Base-by-base conservation (phyloP, 2,888 invertebrate species). In the Ptilodon capucinus region DNA sequence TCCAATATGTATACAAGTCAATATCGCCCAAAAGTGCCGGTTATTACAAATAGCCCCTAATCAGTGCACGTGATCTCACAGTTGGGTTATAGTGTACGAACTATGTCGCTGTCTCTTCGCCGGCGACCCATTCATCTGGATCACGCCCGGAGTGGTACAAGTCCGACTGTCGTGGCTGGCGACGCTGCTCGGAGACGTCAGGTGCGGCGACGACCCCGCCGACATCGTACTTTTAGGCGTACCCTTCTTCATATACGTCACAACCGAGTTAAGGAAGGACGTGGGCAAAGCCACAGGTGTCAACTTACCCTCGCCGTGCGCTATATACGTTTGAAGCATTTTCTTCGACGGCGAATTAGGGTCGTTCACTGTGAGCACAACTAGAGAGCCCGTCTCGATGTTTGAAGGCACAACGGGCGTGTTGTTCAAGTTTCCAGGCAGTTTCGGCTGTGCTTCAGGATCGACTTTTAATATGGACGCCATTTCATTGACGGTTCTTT, bases 311-410 rank as follows among this genome's bases (percentile, higher is more conserved):
- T 74, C 76, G 0, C 78, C 83, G 3, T 81, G 73, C 0, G 89
- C 82, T 42, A 90, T 83, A 51, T 90, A 91, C 0, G 90, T 90
- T 44, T 91, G 91, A 1, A 90, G 59, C 81, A 89, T 87, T 49
- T 89, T 88, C 57, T 87, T 87, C 0, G 86, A 70, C 0, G 91
- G 86, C 0, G 84, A 81, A 19, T 76, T 73, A 0, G 91, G 90
- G 54, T 90, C 89, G 40, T 86, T 79, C 0, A 89, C 88, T 0
- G 89, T 83, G 1, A 91, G 54, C 0, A 90, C 87, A 0, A 91
- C 90, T 32, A 91, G 55, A 0, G 91, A 91, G 0, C 90, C 91
- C 0, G 69, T 73, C 48, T 89, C 86, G 0, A 90, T 85, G 48
- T 90, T 87, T 0, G 76, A 42, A 2, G 87, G 84, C 2, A 85